Conservation (phyloP, 2,113 vertebrate genomes). For the Dipodomys spectabilis region DNA sequence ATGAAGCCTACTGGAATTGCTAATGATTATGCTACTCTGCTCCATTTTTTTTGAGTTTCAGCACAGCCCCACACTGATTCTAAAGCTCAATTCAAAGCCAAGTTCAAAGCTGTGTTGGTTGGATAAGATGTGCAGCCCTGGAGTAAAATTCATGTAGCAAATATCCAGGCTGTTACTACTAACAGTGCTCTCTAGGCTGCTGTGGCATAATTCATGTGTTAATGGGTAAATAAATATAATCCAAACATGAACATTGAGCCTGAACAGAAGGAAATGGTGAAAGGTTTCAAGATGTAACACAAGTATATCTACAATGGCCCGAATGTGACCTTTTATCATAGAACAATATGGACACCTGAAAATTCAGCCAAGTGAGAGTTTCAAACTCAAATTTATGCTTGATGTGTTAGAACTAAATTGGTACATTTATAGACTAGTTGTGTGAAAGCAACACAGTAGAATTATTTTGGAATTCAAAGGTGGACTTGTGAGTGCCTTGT, state of each 20-base stretch:
- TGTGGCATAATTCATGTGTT: neutral
- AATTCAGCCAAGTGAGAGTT: slow-evolving; percentile 47
- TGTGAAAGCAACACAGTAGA: slow-evolving; percentile 3
- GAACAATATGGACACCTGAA: slow-evolving; percentile 65
- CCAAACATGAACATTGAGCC: neutral
- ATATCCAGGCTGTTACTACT: neutral
- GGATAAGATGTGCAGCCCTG: neutral
- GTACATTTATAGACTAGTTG: slow-evolving; percentile 41
- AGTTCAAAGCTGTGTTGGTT: neutral
- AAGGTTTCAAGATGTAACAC: neutral
- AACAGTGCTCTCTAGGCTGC: neutral
- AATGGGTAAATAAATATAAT: neutral
- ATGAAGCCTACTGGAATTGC: neutral
- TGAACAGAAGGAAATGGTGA: slow-evolving; percentile 58
- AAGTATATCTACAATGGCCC: neutral
- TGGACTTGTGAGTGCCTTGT: slow-evolving; percentile 19
- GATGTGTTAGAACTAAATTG: slow-evolving; percentile 54
- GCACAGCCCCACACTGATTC: neutral
- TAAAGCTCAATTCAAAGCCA: neutral
- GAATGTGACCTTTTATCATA: slow-evolving; percentile 43
- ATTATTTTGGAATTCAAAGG: slow-evolving; percentile 53
- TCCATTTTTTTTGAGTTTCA: neutral
- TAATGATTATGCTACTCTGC: neutral
- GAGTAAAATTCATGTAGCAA: neutral
- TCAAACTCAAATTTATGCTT: slow-evolving; percentile 63